Percentiles rank a stretch among this genome's conserved stretches.
These are phyloP conservation scores for Brotula barbata DNA, from an alignment of 2,797 vertebrate species.

Conservation along the genomic window DNA sequence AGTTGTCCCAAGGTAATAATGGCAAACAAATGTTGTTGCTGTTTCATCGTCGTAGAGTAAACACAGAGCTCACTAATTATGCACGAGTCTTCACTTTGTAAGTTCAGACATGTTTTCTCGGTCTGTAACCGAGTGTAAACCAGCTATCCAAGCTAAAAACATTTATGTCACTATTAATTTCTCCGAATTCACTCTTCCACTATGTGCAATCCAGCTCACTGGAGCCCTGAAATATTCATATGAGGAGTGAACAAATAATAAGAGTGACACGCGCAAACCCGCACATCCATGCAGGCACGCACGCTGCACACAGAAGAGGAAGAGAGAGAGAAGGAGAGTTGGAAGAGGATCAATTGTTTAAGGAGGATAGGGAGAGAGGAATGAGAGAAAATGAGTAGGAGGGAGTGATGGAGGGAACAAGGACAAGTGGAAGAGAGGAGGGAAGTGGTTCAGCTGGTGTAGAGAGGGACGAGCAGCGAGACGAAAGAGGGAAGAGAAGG, in stretches of 20 bases:
- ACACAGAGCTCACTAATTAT: too few species aligned
- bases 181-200: too few species aligned
- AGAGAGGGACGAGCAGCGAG: too few species aligned
- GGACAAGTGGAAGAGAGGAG: not conserved
- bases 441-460: not conserved
- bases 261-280: slow-evolving; percentile 4
- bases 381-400: not conserved
- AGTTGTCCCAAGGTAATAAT: slow-evolving; percentile 14
- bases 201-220: slow-evolving; percentile 8
- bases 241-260: not conserved
- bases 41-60: slow-evolving; percentile 3
- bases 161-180: too few species aligned
- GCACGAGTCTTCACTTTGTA: not conserved
- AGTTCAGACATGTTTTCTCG: slow-evolving; percentile 16
- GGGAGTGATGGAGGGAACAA: too few species aligned
- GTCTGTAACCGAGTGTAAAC: slow-evolving; percentile 29
- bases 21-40: slow-evolving; percentile 28
- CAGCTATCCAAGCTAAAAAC: slow-evolving; percentile 1
- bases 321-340: too few species aligned
- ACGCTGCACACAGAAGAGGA: not conserved
- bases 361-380: not conserved
- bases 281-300: slow-evolving; percentile 1
- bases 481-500: not conserved
- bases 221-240: slow-evolving; percentile 22
- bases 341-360: too few species aligned